Percentiles rank a stretch among this genome's conserved stretches.
phyloP scores from a whole-genome alignment of 2,113 vertebrate genomes.

The Tychaedon coryphoeus region DNA sequence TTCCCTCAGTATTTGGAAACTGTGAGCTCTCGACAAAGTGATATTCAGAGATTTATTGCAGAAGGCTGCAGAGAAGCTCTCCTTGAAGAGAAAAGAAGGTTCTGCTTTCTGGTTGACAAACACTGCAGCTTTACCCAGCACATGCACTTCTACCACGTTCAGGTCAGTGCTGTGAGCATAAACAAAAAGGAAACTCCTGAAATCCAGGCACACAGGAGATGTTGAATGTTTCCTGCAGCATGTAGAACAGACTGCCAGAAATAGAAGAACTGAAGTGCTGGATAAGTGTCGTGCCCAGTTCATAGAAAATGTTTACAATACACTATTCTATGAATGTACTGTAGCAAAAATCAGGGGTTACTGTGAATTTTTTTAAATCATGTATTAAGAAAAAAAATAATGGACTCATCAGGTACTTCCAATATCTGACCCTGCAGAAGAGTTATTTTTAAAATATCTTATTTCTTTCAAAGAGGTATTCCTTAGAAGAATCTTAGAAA shows the following conservation, averaged over 20 bases:
- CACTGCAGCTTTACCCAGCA: slow-evolving; percentile 90
- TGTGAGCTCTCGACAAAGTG: slow-evolving; percentile 85
- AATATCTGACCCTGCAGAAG: not conserved
- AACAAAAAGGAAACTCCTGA: not conserved
- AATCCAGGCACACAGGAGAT: not conserved
- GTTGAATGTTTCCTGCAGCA: not conserved
- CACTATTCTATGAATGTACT: not conserved
- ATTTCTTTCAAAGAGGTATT: not conserved
- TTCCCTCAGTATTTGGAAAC: slow-evolving; percentile 85
- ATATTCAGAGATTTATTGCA: slow-evolving; percentile 93
- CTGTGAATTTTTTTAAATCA: not conserved
- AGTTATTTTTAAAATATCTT: not conserved
- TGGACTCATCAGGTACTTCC: not conserved
- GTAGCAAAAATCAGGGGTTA: not conserved
- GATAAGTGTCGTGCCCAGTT: not conserved
- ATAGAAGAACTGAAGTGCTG: not conserved
- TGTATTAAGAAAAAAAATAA: not conserved
- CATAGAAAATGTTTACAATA: not conserved
- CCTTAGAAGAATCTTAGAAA: not conserved
- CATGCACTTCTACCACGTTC: slow-evolving; percentile 82
- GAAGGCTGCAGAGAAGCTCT: slow-evolving; percentile 93
- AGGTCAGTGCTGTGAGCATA: slow-evolving; percentile 67
- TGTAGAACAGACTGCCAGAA: not conserved
- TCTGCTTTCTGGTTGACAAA: slow-evolving; percentile 97
- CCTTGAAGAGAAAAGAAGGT: slow-evolving; percentile 92